Conservation (phyloP, 2,797 vertebrate genomes). For the Intellagama lesueurii region DNA sequence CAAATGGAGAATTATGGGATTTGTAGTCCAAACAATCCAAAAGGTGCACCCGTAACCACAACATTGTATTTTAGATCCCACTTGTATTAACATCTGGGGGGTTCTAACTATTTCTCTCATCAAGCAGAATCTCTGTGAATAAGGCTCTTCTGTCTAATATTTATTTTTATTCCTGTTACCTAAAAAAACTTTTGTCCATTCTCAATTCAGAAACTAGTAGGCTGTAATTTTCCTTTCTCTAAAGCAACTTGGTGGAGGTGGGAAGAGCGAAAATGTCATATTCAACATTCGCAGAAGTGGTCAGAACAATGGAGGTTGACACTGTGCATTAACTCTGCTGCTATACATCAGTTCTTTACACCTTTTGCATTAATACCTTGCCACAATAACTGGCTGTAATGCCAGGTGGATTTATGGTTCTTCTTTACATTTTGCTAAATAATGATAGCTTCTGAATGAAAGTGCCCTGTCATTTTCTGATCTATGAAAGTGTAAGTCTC, state of each 20-base stretch:
- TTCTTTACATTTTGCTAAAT: constrained; percentile 16
- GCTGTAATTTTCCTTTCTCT: constrained; percentile 15
- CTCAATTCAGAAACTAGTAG: neutral
- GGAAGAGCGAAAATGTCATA: neutral
- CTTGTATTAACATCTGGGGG: neutral
- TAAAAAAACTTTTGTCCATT: neutral
- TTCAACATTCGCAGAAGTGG: constrained; percentile 28
- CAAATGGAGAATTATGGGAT: no score
- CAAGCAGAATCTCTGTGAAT: neutral
- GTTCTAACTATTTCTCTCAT: neutral
- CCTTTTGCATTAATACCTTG: constrained; percentile 13
- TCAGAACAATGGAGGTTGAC: neutral
- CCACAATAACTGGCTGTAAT: constrained; percentile 13
- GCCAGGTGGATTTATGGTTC: neutral
- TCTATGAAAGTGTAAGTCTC: constrained; percentile 21
- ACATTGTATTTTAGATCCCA: neutral
- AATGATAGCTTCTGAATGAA: constrained; percentile 42
- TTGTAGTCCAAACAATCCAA: neutral
- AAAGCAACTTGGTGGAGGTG: neutral
- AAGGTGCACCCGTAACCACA: neutral
- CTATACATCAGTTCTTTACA: neutral
- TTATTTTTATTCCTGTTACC: constrained; percentile 10
- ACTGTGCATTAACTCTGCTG: neutral
- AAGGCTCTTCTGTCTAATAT: neutral
- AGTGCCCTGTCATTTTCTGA: constrained; percentile 26